These are phyloP conservation scores for Aphrocallistes beatrix DNA, from an alignment of 37 sponge, comb jelly and placozoan genomes.

Conservation along the genomic window DNA sequence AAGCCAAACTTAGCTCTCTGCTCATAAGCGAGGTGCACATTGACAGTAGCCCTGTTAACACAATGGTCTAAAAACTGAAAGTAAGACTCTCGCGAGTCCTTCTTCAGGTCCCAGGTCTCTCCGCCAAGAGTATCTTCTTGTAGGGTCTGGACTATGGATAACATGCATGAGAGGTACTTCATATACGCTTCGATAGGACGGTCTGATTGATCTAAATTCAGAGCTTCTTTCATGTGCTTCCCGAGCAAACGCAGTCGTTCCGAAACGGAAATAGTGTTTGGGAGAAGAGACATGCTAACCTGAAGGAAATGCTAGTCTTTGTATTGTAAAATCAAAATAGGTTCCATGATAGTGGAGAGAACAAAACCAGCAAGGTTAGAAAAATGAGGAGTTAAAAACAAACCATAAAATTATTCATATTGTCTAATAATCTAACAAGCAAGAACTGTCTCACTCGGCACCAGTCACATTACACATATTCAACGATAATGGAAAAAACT, in stretches of 20 bases:
- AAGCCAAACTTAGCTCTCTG: not conserved
- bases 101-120: not conserved
- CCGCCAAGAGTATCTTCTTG: not conserved
- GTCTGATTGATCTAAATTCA: not conserved
- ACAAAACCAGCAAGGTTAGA: no score
- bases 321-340: no score
- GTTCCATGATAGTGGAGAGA: no score
- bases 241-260: not conserved
- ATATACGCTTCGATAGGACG: slow-evolving; percentile 9
- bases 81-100: not conserved
- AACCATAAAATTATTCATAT: no score
- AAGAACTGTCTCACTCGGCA: no score
- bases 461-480: no score
- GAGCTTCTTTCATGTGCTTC: slow-evolving; percentile 7
- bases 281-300: slow-evolving; percentile 9
- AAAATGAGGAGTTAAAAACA: no score
- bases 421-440: no score
- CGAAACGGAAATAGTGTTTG: not conserved
- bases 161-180: slow-evolving; percentile 5
- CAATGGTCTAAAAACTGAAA: not conserved
- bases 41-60: not conserved
- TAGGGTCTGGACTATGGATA: not conserved
- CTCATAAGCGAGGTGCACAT: not conserved
- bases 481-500: no score
- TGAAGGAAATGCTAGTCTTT: no score